These are phyloP conservation scores for Lasius platythorax DNA, from an alignment of 2,888 invertebrate genomes.

Conservation along the genomic window DNA sequence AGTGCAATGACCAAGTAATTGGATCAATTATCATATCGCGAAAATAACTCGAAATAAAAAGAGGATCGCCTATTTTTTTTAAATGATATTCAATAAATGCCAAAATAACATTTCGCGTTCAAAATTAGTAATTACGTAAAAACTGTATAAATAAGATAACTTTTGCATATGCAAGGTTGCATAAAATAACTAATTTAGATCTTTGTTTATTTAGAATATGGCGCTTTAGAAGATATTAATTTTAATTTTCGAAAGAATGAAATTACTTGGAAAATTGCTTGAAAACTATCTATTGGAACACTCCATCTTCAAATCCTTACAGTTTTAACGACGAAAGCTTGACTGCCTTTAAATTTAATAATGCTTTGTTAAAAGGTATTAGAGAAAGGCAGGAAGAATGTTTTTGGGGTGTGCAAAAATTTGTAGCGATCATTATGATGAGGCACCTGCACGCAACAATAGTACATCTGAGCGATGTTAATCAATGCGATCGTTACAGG, in stretches of 20 bases:
- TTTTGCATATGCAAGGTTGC: neutral
- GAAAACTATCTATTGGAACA: neutral
- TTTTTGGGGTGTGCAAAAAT: constrained; percentile 3
- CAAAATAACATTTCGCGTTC: neutral
- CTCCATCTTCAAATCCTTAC: neutral
- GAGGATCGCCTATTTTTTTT: neutral
- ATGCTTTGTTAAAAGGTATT: neutral
- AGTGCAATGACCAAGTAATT: neutral
- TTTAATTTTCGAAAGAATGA: neutral
- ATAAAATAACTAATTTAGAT: constrained; percentile 4
- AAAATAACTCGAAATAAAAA: neutral
- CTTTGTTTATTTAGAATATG: neutral
- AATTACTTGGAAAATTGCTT: constrained; percentile 9
- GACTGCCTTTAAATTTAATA: constrained; percentile 19
- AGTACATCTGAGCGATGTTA: neutral
- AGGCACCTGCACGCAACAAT: neutral
- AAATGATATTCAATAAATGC: neutral
- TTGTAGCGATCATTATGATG: constrained; percentile 37
- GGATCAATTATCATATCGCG: neutral
- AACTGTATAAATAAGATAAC: neutral
- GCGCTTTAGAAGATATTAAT: neutral
- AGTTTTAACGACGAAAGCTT: neutral
- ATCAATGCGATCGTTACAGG: neutral
- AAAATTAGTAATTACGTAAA: neutral
- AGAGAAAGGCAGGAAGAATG: neutral